A percentile compares a stretch with the other conserved stretches of the same genome.
These are phyloP conservation scores for Aradophagus sp. DNA, from an alignment of 1,140 invertebrate species.

Conservation along the genomic window DNA sequence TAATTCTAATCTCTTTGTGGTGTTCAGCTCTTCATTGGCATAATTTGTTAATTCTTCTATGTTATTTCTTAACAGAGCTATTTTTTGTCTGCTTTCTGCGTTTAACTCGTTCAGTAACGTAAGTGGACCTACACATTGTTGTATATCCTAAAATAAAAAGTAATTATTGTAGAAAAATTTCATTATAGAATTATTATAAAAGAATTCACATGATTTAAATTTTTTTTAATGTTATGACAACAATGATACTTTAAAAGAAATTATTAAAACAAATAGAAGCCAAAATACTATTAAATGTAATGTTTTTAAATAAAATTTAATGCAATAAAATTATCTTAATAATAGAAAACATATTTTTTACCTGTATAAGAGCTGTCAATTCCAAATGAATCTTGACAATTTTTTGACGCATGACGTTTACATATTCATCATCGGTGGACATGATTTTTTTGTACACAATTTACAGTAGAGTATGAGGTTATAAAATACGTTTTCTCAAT, in stretches of 20 bases:
- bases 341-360: no score
- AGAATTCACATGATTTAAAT: no score
- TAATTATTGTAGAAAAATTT: no score
- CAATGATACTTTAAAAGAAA: not conserved
- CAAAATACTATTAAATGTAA: not conserved
- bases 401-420: constrained; percentile 75
- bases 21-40: constrained; percentile 78
- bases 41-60: constrained; percentile 81
- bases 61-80: constrained; percentile 79
- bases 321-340: no score
- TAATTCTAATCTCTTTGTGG: constrained; percentile 78
- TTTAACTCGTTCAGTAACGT: constrained; percentile 82
- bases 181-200: no score
- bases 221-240: not conserved
- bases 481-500: no score
- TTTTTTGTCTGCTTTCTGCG: constrained; percentile 81
- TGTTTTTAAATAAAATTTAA: no score
- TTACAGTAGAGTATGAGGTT: no score
- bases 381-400: constrained; percentile 83
- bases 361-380: constrained; percentile 86
- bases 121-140: constrained; percentile 80
- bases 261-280: not conserved
- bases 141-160: constrained; percentile 81
- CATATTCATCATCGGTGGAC: constrained; percentile 51
- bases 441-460: no score